Percentiles rank a stretch among this genome's conserved stretches.
phyloP scores from a whole-genome alignment of 1,140 invertebrate species.

The Paracyclopina nana region DNA sequence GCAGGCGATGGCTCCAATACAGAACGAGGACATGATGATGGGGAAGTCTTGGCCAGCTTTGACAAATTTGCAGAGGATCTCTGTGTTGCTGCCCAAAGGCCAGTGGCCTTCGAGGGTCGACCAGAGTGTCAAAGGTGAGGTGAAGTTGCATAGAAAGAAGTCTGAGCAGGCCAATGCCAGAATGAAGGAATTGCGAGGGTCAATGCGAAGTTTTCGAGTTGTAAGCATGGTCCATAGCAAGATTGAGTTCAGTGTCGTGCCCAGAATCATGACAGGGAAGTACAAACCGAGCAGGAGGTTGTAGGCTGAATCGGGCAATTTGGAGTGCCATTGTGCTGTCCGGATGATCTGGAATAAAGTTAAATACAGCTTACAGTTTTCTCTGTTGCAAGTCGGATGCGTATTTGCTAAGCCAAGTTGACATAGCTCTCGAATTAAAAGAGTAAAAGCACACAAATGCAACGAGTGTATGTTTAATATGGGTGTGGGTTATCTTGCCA shows the following conservation, averaged over 20 bases:
- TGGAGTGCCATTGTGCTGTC: background rate
- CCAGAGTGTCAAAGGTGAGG: background rate
- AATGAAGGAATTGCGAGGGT: background rate
- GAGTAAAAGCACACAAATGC: no score
- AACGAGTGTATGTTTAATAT: no score
- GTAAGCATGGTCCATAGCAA: background rate
- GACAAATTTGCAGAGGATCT: background rate
- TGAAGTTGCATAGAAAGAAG: background rate
- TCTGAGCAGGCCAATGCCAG: background rate
- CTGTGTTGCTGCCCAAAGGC: slow-evolving; percentile 1
- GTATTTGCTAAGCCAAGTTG: no score
- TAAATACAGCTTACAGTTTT: no score
- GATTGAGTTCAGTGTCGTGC: background rate
- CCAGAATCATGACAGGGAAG: background rate
- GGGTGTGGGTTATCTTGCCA: no score
- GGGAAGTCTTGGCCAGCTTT: slow-evolving; percentile 1
- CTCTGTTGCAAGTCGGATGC: no score
- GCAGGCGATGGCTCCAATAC: slow-evolving; percentile 2
- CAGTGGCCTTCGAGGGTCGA: background rate
- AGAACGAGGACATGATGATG: background rate
- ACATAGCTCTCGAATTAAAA: no score
- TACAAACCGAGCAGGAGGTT: background rate
- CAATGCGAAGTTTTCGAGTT: background rate
- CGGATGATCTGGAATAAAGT: background rate
- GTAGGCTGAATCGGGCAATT: background rate